phyloP scores from a whole-genome alignment of 2,888 invertebrate genomes.

The Pinctada fucata region DNA sequence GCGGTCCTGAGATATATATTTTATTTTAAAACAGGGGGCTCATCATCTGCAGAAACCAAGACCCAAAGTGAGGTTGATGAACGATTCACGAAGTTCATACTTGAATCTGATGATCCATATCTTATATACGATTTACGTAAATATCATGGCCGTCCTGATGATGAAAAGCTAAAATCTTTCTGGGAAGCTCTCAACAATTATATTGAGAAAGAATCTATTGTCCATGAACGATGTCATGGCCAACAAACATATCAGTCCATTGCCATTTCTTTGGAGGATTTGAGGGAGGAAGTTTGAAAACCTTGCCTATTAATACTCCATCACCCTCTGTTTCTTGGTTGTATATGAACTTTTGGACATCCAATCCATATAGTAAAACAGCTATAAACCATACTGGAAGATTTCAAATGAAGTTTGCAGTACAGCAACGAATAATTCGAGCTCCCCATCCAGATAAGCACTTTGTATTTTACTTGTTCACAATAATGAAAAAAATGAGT shows the following conservation, averaged over 20 bases:
- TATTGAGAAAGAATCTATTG: constrained; percentile 32
- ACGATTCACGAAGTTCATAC: constrained; percentile 26
- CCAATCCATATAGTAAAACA: constrained; percentile 12
- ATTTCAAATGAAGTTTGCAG: constrained; percentile 15
- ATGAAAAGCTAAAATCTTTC: constrained; percentile 32
- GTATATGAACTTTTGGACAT: constrained; percentile 18
- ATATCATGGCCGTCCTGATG: constrained; percentile 30
- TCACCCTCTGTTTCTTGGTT: constrained; percentile 24
- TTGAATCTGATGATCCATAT: constrained; percentile 35
- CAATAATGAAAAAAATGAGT: constrained; percentile 37
- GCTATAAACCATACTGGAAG: constrained; percentile 22
- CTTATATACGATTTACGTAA: constrained; percentile 27
- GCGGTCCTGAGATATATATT: constrained; percentile 27
- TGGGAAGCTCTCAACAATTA: constrained; percentile 26
- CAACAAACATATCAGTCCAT: constrained; percentile 19
- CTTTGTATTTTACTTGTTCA: constrained; percentile 32
- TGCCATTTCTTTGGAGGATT: constrained; percentile 20
- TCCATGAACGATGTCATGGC: constrained; percentile 39
- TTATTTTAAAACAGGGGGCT: constrained; percentile 24
- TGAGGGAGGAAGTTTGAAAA: background rate
- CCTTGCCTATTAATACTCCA: background rate
- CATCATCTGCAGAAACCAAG: constrained; percentile 15
- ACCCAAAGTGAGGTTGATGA: constrained; percentile 25
- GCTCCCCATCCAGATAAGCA: constrained; percentile 13
- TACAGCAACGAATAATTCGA: constrained; percentile 18